Evolutionary conservation across 2,113 vertebrate species (phyloP).

Genomic region (Lasiurus borealis): DNA sequence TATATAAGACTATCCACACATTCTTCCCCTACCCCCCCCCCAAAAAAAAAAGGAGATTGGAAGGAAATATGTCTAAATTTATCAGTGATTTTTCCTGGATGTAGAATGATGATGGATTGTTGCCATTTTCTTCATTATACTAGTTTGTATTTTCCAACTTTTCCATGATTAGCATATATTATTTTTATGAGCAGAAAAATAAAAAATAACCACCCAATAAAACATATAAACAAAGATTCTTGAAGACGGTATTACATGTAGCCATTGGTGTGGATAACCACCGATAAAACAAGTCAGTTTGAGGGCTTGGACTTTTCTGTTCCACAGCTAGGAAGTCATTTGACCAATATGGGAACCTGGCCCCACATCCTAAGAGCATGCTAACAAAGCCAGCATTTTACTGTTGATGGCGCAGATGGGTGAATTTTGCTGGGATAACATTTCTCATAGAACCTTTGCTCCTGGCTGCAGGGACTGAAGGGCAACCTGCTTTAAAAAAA

Average conservation of each 20-base stretch:
- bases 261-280: neutral
- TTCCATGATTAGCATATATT: slow-evolving; percentile 25
- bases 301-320: neutral
- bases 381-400: neutral
- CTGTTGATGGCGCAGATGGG: slow-evolving; percentile 27
- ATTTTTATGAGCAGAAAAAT: slow-evolving; percentile 63
- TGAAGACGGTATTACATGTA: neutral
- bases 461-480: neutral
- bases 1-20: slow-evolving; percentile 11
- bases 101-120: slow-evolving; percentile 53
- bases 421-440: neutral
- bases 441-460: neutral
- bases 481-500: slow-evolving; percentile 32
- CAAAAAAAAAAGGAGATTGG: neutral
- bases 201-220: slow-evolving; percentile 61
- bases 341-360: neutral
- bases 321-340: neutral
- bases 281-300: neutral
- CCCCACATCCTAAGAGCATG: neutral
- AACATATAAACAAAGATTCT: neutral
- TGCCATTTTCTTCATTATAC: slow-evolving; percentile 63
- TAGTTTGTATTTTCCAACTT: slow-evolving; percentile 51
- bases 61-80: slow-evolving; percentile 46
- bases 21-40: neutral
- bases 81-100: slow-evolving; percentile 57